A percentile compares a stretch with the other conserved stretches of the same genome.
phyloP scores from a whole-genome alignment of 2,888 invertebrate genomes.

The Leptopilina myrica region DNA sequence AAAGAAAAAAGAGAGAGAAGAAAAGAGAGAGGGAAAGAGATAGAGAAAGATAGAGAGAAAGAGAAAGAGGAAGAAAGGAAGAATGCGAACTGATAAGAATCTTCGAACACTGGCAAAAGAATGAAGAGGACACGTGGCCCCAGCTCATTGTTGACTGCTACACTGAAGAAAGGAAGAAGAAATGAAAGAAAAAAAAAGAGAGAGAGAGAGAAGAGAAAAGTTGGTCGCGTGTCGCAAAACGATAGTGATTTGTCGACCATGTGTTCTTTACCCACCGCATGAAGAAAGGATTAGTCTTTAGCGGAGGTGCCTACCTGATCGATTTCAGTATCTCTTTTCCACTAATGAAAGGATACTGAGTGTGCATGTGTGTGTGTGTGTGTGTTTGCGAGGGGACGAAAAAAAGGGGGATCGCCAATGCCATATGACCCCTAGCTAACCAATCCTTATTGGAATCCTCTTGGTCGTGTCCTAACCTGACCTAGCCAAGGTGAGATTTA shows the following conservation, averaged over 20 bases:
- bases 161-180: slow-evolving; percentile 45
- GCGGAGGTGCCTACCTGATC: slow-evolving; percentile 53
- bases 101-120: slow-evolving; percentile 23
- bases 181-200: too few relatives aligned
- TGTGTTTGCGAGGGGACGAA: slow-evolving; percentile 37
- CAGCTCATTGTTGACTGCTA: slow-evolving; percentile 33
- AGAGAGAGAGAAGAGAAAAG: slow-evolving; percentile 61
- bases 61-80: not conserved
- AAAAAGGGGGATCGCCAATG: slow-evolving; percentile 53
- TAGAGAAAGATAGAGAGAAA: not conserved
- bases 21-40: too few relatives aligned
- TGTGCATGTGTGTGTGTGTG: too few relatives aligned
- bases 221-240: slow-evolving; percentile 71
- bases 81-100: slow-evolving; percentile 50
- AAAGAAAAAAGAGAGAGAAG: not conserved
- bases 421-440: slow-evolving; percentile 64
- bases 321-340: slow-evolving; percentile 44
- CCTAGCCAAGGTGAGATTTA: slow-evolving; percentile 58
- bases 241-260: slow-evolving; percentile 69
- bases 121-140: slow-evolving; percentile 49
- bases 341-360: slow-evolving; percentile 28
- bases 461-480: slow-evolving; percentile 66
- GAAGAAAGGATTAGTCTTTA: slow-evolving; percentile 57
- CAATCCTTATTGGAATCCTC: slow-evolving; percentile 68
- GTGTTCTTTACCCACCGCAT: slow-evolving; percentile 54